Conservation (phyloP, 2,113 vertebrate genomes). For the Anser cygnoides region DNA sequence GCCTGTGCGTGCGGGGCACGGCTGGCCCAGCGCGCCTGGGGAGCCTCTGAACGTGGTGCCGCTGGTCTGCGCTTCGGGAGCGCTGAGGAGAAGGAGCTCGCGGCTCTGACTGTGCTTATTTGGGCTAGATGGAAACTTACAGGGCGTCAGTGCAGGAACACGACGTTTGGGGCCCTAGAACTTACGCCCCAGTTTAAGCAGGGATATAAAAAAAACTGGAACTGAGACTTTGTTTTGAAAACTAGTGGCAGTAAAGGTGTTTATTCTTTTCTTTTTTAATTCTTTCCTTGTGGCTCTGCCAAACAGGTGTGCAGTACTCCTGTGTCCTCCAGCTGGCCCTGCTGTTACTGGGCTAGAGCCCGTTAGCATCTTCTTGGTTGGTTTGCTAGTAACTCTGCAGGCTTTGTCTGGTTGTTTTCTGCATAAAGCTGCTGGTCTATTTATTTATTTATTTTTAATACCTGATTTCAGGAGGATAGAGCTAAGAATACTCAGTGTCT, state of each 20-base stretch:
- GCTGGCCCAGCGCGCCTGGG: no score
- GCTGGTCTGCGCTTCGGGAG: no score
- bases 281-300: not conserved
- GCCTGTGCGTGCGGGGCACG: no score
- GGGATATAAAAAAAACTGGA: not conserved
- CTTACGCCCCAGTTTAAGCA: not conserved
- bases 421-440: not conserved
- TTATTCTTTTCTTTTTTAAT: no score
- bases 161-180: not conserved
- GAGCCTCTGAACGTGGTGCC: no score
- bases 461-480: not conserved
- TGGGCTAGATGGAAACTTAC: not conserved
- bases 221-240: not conserved
- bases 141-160: rapidly evolving
- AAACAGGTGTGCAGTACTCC: no score
- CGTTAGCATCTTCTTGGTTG: not conserved
- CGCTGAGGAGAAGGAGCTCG: not conserved
- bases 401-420: not conserved
- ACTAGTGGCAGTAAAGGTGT: rapidly evolving
- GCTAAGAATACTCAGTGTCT: not conserved
- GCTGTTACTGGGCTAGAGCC: not conserved
- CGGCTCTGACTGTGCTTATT: not conserved
- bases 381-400: not conserved
- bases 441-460: not conserved
- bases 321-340: not conserved